Evolutionary conservation across 2,113 vertebrate species (phyloP), one percentile per base, ranked within the genome.

Genomic region (Amblyornis subalaris): DNA sequence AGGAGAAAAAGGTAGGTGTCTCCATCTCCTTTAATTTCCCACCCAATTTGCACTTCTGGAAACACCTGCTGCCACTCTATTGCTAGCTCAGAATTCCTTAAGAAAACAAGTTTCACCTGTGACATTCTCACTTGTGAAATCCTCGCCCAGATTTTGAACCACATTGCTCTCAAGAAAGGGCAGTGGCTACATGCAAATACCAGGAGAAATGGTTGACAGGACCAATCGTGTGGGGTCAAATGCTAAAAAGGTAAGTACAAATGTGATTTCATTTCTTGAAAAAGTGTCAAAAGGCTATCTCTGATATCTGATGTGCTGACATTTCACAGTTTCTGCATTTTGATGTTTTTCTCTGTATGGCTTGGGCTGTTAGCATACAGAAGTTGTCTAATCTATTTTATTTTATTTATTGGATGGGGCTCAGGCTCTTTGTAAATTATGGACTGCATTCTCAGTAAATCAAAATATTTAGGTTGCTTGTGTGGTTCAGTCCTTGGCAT

Each of bases 401-500:
- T 94, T 95, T 96, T 96, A 94, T 94, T 93, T 94, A 93, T 93
- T 92, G 89, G 92, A 85, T 28, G 61, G 42, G 55, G 60, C 77
- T 89, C 85, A 92, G 54, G 89, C 81, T 88, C 89, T 96, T 89
- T 85, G 80, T 96, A 96, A 96, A 94, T 96, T 95, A 91, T 90
- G 78, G 60, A 57, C 84, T 97, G 86, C 42, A 44, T 94, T 97
- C 89, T 84, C 82, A 93, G 94, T 93, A 86, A 97, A 96, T 97
- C 96, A 94, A 95, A 97, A 97, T 95, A 91, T 94, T 98, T 96
- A 89, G 88, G 91, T 97, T 97, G 78, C 91, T 97, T 92, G 89
- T 92, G 95, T 96, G 76, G 84, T 93, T 97, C 57, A 87, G 91
- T 90, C 92, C n/a, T 97, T 98, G 98, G 95, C 97, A 86, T 90